These are phyloP conservation scores for Dioctria linearis DNA, from an alignment of 2,888 invertebrate genomes.

Conservation along the genomic window DNA sequence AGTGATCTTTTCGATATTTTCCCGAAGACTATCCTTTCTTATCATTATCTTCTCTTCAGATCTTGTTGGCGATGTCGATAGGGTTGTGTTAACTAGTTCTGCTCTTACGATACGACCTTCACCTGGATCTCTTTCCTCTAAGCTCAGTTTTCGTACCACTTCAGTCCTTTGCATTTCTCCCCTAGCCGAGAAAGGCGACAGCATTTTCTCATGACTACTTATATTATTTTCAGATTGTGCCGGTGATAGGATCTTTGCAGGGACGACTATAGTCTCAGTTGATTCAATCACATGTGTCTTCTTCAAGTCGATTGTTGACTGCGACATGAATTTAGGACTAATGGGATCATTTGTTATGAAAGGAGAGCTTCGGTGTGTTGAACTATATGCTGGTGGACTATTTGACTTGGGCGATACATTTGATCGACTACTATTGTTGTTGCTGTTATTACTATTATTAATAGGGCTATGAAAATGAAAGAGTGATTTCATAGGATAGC, in stretches of 20 bases:
- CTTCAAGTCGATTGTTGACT: slow-evolving; percentile 70
- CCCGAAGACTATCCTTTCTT: slow-evolving; percentile 68
- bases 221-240: slow-evolving; percentile 69
- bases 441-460: slow-evolving; percentile 58
- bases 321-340: slow-evolving; percentile 67
- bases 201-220: slow-evolving; percentile 54
- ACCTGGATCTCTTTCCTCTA: slow-evolving; percentile 60
- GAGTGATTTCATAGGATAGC: slow-evolving; percentile 64
- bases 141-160: slow-evolving; percentile 61
- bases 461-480: slow-evolving; percentile 63
- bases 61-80: slow-evolving; percentile 60
- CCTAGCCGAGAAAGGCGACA: slow-evolving; percentile 56
- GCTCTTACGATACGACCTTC: slow-evolving; percentile 68
- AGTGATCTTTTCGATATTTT: slow-evolving; percentile 70
- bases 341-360: slow-evolving; percentile 61
- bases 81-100: slow-evolving; percentile 68
- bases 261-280: slow-evolving; percentile 61
- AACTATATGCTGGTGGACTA: slow-evolving; percentile 19
- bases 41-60: slow-evolving; percentile 64
- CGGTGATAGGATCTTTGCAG: slow-evolving; percentile 64
- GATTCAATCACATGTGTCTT: slow-evolving; percentile 68
- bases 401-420: slow-evolving; percentile 25
- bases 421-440: slow-evolving; percentile 61
- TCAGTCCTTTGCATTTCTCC: slow-evolving; percentile 62
- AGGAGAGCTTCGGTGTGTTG: slow-evolving; percentile 12